A percentile compares a stretch with the other conserved stretches of the same genome.
phyloP scores from a whole-genome alignment of 2,888 invertebrate genomes.

The Netelia virgata region DNA sequence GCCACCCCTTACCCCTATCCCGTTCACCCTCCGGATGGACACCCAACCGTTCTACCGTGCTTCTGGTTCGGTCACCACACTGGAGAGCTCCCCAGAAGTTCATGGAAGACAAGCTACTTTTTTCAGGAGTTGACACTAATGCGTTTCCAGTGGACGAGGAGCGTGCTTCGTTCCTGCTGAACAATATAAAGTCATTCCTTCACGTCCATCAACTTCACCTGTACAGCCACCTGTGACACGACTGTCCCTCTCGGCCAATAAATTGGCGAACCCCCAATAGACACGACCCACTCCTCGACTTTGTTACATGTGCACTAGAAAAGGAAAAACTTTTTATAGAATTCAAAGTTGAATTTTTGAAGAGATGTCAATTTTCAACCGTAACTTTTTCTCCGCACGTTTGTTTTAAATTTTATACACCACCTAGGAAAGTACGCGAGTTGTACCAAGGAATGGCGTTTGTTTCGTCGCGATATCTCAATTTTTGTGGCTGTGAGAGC shows the following conservation, averaged over 20 bases:
- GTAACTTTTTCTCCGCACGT: too few species aligned
- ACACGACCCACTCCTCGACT: not conserved
- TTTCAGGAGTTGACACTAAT: conserved; percentile 66
- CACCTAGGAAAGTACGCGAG: too few species aligned
- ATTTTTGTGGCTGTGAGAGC: too few species aligned
- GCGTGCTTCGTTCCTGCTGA: conserved; percentile 24
- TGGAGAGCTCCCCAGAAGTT: conserved; percentile 39
- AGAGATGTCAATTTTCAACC: too few species aligned
- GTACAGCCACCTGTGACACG: conserved; percentile 37
- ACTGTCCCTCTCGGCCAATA: conserved; percentile 32
- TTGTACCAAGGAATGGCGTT: too few species aligned
- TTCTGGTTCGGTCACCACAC: conserved; percentile 16
- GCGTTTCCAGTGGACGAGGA: conserved; percentile 56
- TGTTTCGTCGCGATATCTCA: too few species aligned
- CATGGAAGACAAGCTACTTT: conserved; percentile 50
- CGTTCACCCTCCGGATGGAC: not conserved
- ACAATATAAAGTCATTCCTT: conserved; percentile 37
- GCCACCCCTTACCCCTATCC: not conserved
- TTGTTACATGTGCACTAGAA: not conserved
- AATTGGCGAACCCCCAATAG: conserved; percentile 44
- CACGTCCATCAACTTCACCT: conserved; percentile 52
- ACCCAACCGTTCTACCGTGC: not conserved
- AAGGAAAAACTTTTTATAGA: too few species aligned
- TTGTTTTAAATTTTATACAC: too few species aligned
- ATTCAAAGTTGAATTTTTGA: too few species aligned